Evolutionary conservation across 2,888 invertebrate species (phyloP), one percentile per base, ranked within the genome.

Genomic region (Xylocampa areola): DNA sequence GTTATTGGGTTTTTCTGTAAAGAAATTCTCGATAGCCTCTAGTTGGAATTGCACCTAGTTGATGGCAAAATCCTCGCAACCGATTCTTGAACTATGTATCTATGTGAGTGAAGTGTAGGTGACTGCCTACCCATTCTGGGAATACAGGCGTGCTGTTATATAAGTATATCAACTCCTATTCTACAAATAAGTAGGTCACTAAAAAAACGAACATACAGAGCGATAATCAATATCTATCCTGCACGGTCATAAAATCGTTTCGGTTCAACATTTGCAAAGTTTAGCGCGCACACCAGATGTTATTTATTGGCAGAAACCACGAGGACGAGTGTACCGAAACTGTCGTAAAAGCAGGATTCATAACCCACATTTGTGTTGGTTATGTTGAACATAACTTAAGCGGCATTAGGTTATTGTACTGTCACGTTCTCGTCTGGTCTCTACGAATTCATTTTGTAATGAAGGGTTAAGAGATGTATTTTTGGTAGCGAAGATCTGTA

Each of bases 291-390:
- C 71, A 68, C 61, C 77, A 78, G 79, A 70, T 77, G 80, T 73
- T 78, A 79, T 80, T 81, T 81, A 81, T 76, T 68, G 71, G 61
- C 37, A 23, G 52, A 65, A 71, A 62, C 76, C 73, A 72, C 68
- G 64, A 71, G 73, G 53, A 62, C 62, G 48, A 49, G 63, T 67
- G 58, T 60, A 72, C 68, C 60, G 30, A 64, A 68, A 75, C 66
- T 75, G 68, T 80, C 80, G 79, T 81, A 80, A 82, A 81, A 71
- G 68, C 67, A 62, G 69, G 73, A 74, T 76, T 76, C 78, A 68
- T 73, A 76, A 63, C 71, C 67, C 62, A 74, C 77, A 75, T 77
- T 73, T 73, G 66, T 63, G 64, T 63, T 63, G 64, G 53, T 65
- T 55, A 62, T 58, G 58, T 61, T 53, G 39, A 40, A 51, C 35